phyloP scores from a whole-genome alignment of 2,113 vertebrate genomes.

The Sminthopsis crassicaudata region DNA sequence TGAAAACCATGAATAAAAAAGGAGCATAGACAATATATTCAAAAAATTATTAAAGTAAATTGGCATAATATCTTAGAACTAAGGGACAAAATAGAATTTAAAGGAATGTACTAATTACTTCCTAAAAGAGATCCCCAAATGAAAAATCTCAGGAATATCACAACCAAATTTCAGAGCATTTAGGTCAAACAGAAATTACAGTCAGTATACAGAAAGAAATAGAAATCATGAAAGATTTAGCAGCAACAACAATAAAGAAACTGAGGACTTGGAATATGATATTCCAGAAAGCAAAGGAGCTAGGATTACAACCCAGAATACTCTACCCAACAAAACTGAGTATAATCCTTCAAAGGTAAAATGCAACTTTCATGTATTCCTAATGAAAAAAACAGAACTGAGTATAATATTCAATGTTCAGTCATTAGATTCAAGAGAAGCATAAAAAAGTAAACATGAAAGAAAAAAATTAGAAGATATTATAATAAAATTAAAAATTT shows the following conservation, averaged over 20 bases:
- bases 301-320: neutral
- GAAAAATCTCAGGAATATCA: neutral
- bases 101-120: neutral
- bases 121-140: neutral
- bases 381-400: neutral
- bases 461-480: neutral
- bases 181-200: neutral
- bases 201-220: neutral
- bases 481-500: too few relatives aligned
- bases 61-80: neutral
- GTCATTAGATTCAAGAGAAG: too few relatives aligned
- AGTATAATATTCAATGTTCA: too few relatives aligned
- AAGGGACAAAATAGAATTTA: neutral
- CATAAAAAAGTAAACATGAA: neutral
- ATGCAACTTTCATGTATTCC: neutral
- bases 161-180: neutral
- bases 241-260: neutral
- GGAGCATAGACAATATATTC: neutral
- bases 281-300: neutral
- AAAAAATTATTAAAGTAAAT: neutral
- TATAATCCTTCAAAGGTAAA: neutral
- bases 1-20: neutral
- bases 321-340: neutral
- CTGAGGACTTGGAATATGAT: neutral
- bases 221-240: neutral